These are phyloP conservation scores for Uropsilus gracilis DNA, from an alignment of 2,113 vertebrate species.

Conservation along the genomic window DNA sequence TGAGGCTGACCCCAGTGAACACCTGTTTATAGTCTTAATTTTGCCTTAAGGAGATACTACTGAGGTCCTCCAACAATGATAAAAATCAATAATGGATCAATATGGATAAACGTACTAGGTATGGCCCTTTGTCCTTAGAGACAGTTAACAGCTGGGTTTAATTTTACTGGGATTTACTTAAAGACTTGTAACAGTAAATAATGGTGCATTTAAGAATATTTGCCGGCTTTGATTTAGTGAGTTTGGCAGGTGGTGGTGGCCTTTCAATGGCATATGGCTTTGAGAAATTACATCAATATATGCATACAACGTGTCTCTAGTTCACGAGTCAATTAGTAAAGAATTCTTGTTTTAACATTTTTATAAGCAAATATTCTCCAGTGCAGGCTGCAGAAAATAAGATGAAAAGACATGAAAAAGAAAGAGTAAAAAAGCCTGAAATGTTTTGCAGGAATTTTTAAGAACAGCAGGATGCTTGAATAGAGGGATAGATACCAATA, in stretches of 20 bases:
- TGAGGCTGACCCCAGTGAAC: slow-evolving; percentile 77
- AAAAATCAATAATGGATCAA: slow-evolving; percentile 89
- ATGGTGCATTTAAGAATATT: slow-evolving; percentile 70
- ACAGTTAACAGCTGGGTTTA: slow-evolving; percentile 85
- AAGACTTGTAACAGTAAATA: slow-evolving; percentile 69
- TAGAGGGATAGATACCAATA: neutral
- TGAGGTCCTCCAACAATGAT: slow-evolving; percentile 82
- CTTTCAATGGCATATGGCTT: slow-evolving; percentile 73
- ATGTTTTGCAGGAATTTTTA: slow-evolving; percentile 44
- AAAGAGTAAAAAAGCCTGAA: neutral
- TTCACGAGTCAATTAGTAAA: slow-evolving; percentile 73
- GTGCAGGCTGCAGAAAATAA: neutral
- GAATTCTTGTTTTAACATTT: slow-evolving; percentile 41
- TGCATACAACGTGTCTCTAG: slow-evolving; percentile 64
- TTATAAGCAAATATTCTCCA: slow-evolving; percentile 41
- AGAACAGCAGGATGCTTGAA: neutral
- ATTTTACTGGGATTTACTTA: slow-evolving; percentile 83
- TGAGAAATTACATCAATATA: slow-evolving; percentile 82
- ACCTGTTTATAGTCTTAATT: slow-evolving; percentile 87
- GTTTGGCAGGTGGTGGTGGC: slow-evolving; percentile 72
- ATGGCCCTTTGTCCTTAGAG: slow-evolving; percentile 86
- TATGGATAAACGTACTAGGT: slow-evolving; percentile 84
- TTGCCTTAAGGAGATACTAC: slow-evolving; percentile 86
- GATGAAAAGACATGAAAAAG: slow-evolving; percentile 11
- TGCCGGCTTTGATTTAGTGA: slow-evolving; percentile 65